Evolutionary conservation across 2,113 vertebrate genomes (phyloP), one percentile per base, ranked within the genome.

Genomic region (Microtus richardsoni): DNA sequence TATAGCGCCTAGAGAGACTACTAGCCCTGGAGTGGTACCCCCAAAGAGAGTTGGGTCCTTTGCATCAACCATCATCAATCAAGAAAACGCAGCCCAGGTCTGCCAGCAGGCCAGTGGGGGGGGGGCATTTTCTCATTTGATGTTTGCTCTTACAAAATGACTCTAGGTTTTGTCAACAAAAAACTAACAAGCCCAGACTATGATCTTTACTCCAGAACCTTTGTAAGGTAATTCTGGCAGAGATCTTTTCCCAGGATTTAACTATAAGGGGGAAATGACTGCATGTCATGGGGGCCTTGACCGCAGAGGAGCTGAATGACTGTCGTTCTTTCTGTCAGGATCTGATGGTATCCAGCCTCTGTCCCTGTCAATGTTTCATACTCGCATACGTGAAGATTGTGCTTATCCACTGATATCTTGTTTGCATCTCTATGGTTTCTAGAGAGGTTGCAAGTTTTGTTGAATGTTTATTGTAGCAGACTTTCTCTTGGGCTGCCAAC

Each of bases 361-460:
- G 2, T 11, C 58, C 30, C 39, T 75, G 68, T 60, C 54, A 73
- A 1, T 88, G n/a, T 87, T 89, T 78, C 71, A 64, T 60, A 86
- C 19, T 44, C 52, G n/a, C 30, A 70, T 19, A 58, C 5, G n/a
- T 73, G 33, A 73, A 70, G 58, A 24, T 24, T 47, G 60, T 58
- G 16, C 41, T 91, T 41, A 41, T 54, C 24, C n/a, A 22, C 64
- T 70, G 30, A 52, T 52, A 26, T 36, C 49, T 91, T 41, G 16
- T 86, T 95, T 91, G n/a, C 26, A 86, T 91, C 71, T 86, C n/a
- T 58, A 16, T 80, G 58, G 58, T 68, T 82, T 44, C 41, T 82
- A 21, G 41, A 84, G 17, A 93, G 60, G 30, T 30, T 94, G 30
- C 6, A 21, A 21, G 16, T 77, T 95, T 84, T 89, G 74, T 64